A percentile compares a stretch with the other conserved stretches of the same genome.
phyloP scores from a whole-genome alignment of 2,797 vertebrate species.

The Sphaeramia orbicularis region DNA sequence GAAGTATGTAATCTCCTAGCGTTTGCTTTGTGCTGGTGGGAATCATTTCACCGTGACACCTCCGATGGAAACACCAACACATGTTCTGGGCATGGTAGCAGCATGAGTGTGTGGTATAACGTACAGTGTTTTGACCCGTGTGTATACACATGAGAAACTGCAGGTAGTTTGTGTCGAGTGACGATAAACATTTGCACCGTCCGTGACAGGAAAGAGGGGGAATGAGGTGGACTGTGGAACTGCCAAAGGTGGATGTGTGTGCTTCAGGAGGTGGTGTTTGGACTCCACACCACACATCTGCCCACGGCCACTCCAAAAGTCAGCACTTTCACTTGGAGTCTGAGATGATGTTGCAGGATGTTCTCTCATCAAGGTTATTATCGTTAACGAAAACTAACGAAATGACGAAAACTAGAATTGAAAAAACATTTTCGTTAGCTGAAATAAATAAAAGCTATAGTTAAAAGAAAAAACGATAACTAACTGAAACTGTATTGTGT shows the following conservation, averaged over 20 bases:
- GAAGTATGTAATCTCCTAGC: constrained; percentile 53
- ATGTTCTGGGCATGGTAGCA: constrained; percentile 17
- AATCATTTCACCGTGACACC: constrained; percentile 36
- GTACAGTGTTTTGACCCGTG: constrained; percentile 20
- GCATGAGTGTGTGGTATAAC: constrained; percentile 1
- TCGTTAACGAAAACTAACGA: too few relatives aligned
- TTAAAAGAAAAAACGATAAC: too few relatives aligned
- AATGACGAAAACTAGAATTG: too few relatives aligned
- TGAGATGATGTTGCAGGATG: constrained; percentile 17
- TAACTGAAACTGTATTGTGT: too few relatives aligned
- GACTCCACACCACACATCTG: constrained; percentile 10
- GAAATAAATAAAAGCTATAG: too few relatives aligned
- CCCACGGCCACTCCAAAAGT: constrained; percentile 7
- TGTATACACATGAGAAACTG: constrained; percentile 1
- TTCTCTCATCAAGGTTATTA: too few relatives aligned
- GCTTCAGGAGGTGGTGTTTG: constrained; percentile 13
- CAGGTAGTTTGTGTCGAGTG: constrained; percentile 25
- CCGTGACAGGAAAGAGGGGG: constrained; percentile 19
- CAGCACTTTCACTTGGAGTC: constrained; percentile 21
- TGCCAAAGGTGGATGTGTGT: constrained; percentile 11
- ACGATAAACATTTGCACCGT: constrained; percentile 37
- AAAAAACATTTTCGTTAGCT: too few relatives aligned
- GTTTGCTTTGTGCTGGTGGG: constrained; percentile 18
- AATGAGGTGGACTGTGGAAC: constrained; percentile 12
- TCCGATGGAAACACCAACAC: constrained; percentile 16